A percentile compares a stretch with the other conserved stretches of the same genome.
Evolutionary conservation across 2,113 vertebrate genomes (phyloP).

Genomic region (Syngnathus scovelli): DNA sequence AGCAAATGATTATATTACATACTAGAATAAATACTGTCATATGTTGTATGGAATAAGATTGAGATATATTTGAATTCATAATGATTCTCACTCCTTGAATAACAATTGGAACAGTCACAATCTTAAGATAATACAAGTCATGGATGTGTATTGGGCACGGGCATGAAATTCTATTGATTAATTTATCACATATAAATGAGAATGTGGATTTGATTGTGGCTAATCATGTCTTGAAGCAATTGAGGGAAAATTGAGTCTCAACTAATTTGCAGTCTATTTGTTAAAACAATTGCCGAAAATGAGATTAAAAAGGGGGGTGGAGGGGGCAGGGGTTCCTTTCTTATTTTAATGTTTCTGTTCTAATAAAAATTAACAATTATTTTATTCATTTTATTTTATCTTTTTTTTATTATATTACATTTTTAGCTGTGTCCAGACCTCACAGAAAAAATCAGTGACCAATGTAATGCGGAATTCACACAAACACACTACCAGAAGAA

Average conservation of each 20-base stretch:
- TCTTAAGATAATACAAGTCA: not conserved
- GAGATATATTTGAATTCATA: not conserved
- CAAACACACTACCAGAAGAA: not conserved
- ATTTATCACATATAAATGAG: not conserved
- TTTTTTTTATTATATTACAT: not conserved
- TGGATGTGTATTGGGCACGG: not conserved
- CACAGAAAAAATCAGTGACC: not conserved
- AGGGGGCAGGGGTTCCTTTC: too few relatives aligned
- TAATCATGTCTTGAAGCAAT: not conserved
- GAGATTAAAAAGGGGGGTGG: not conserved
- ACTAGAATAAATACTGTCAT: not conserved
- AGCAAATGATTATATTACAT: not conserved
- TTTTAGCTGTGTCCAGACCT: not conserved
- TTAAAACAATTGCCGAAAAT: not conserved
- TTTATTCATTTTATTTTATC: too few relatives aligned
- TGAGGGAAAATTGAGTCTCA: not conserved
- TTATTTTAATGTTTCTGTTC: not conserved
- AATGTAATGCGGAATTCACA: not conserved
- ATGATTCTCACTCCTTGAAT: not conserved
- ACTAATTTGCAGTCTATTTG: not conserved
- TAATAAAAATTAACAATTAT: too few relatives aligned
- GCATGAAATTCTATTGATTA: not conserved
- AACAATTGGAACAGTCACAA: not conserved
- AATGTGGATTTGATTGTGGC: not conserved
- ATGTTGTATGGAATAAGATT: not conserved